Base-by-base conservation (phyloP, 92 coral and sea anemone genomes). In the Parazoanthus atlanticus region DNA sequence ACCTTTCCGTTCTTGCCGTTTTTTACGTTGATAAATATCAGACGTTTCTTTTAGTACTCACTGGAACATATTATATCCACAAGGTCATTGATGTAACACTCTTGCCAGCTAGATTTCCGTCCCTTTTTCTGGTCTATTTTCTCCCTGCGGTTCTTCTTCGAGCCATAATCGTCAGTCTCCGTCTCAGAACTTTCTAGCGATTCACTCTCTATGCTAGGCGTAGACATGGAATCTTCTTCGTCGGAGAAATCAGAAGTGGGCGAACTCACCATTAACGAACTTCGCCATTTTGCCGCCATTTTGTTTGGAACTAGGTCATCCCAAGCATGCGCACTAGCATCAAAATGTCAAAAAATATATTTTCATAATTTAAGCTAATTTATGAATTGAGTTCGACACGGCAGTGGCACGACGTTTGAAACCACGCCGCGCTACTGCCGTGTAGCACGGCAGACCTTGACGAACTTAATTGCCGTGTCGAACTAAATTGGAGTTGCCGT, bases 1-100 rank as follows among this genome's bases (percentile, higher is more conserved):
- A 87, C 74, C 40, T 64, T 72, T 36, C 69, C 65, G 33, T 88
- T n/a, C n/a, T n/a, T n/a, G n/a, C n/a, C n/a, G 84, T 28, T 77
- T 67, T 88, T 88, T 16, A 36, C 36, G 34, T 91, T 91, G n/a
- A 74, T 83, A 46, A 91, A 91, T 43, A 91, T 88, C 40, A 83
- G 41, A 33, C 73, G 73, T 36, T 76, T 82, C 88, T 91, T 91
- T 43, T 54, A 88, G 58, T 88, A 82, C 28, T 88, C 91, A 77
- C 67, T 76, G 46, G 58, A 81, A 33, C 73, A 47, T 33, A 88
- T n/a, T n/a, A 91, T 66, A 84, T 91, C 93, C 2, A 91, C 86
- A 72, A 82, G 41, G 70, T 91, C 91, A n/a, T n/a, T n/a, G n/a
- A 74, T 17, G 9, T 47, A 31, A 3, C 74, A 26, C 58, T 81